A percentile compares a stretch with the other conserved stretches of the same genome.
phyloP scores from a whole-genome alignment of 2,888 invertebrate species.

The Stenodema calcarata region DNA sequence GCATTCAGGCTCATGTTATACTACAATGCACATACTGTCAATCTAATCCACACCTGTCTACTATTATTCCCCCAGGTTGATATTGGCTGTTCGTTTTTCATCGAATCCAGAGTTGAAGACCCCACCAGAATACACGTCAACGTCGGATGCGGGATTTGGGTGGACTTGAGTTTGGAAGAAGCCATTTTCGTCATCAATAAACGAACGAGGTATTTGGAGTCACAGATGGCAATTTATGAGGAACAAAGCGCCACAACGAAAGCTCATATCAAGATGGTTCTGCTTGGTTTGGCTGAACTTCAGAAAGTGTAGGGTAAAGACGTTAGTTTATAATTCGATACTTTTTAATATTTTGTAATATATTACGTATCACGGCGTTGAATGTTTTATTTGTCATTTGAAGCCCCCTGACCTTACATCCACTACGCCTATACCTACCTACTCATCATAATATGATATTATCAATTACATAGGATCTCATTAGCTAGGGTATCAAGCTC shows the following conservation, averaged over 20 bases:
- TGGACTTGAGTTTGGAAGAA: slow-evolving; percentile 76
- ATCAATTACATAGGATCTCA: no score
- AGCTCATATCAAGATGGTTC: slow-evolving; percentile 78
- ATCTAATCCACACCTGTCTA: background rate
- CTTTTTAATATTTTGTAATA: background rate
- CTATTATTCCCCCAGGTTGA: slow-evolving; percentile 67
- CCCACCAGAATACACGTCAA: slow-evolving; percentile 72
- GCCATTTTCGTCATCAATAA: slow-evolving; percentile 74
- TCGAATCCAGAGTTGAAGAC: slow-evolving; percentile 76
- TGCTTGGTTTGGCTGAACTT: slow-evolving; percentile 72
- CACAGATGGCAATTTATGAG: slow-evolving; percentile 69
- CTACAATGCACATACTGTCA: no score
- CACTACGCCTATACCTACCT: no score
- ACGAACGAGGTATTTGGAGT: slow-evolving; percentile 71
- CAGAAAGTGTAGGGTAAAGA: slow-evolving; percentile 45
- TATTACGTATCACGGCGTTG: background rate
- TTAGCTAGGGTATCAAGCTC: no score
- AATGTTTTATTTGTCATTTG: background rate
- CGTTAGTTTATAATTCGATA: background rate
- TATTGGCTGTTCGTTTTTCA: slow-evolving; percentile 83
- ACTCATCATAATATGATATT: no score
- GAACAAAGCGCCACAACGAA: slow-evolving; percentile 75
- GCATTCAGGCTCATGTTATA: no score
- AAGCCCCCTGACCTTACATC: no score
- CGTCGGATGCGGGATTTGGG: slow-evolving; percentile 76